Evolutionary conservation across 2,113 vertebrate species (phyloP), one percentile per base, ranked within the genome.

Genomic region (Campylorhamphus procurvoides): DNA sequence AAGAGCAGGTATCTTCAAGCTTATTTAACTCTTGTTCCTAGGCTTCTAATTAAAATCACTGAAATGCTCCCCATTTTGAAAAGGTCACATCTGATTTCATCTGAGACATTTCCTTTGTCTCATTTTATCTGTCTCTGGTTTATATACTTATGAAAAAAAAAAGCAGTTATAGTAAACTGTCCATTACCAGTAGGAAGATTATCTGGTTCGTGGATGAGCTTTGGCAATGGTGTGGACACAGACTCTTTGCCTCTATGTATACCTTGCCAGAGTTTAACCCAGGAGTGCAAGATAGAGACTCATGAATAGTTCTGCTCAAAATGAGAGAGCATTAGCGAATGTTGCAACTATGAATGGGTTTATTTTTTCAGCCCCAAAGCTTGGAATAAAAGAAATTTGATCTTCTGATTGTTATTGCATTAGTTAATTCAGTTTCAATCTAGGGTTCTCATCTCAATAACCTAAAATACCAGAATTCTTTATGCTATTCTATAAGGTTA

Each of bases 31-130:
- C 47, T 71, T 56, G 33, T 76, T 96, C 58, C 63, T 90, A 90
- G 59, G 52, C 64, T 95, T 40, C 18, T 98, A 97, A 98, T 97
- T 97, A 97, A 97, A 97, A 95, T 92, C 88, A 95, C 68, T 67
- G 84, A 90, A 95, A 96, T 72, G 71, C 68, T 96, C 82, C 55
- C 80, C 55, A 85, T 95, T 97, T 95, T 91, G 90, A 92, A 95
- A 93, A 92, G 94, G 91, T 97, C 94, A 96, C 82, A 94, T 96
- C 85, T 95, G 97, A 97, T 96, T 97, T 97, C 72, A 93, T 90
- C 93, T 94, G 82, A 96, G 94, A 44, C 68, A 75, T 96, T 97
- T 93, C 76, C 69, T 76, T 91, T 95, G 69, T 92, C 68, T 81
- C 69, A 68, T 95, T 87, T 96, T 93, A 91, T 59, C 88, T 74